Base-by-base conservation (phyloP, 2,113 vertebrate species). In the Oreotragus oreotragus region DNA sequence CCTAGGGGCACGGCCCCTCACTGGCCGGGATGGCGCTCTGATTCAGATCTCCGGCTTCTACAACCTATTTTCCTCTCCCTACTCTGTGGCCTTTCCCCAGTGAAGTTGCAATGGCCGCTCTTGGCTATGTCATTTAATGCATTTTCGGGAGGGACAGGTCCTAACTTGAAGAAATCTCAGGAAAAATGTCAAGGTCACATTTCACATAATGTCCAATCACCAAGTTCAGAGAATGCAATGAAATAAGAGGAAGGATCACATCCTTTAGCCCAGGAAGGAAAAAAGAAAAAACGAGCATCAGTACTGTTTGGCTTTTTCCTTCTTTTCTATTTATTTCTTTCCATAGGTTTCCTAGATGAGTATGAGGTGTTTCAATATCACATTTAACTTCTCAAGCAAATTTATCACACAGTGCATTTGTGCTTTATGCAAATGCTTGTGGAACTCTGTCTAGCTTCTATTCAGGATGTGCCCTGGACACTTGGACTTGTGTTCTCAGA, bases 1-100 rank as follows among this genome's bases (percentile, higher is more conserved):
- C 62, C 33, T 58, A 70, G 47, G 47, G 6, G 19, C 45, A 0
- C 0, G 1, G 0, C 5, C 30, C 33, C 3, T 57, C 39, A 17
- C 1, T 0, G 33, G 9, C 58, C 36, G 23, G 30, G 33, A 47
- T 64, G 43, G 36, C 16, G 17, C 27, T 64, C 10, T 21, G 25
- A 28, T 7, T 27, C 57, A 17, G 1, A 30, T 36, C 45, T 94
- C 45, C 9, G 19, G 77, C 36, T 80, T 64, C 27, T 33, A 14
- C 45, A 21, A 12, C 51, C n/a, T n/a, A 3, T 23, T 45, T 45
- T 28, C 80, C 36, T 60, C 49, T 28, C 33, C 11, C 58, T 4
- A 1, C 21, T 14, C 53, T 3, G 3, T 0, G 39, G 55, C 13
- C 39, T 58, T 45, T 39, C 84, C 19, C 53, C 43, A 1, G 3